These are phyloP conservation scores for Rhombomys opimus DNA, from an alignment of 2,113 vertebrate species.

Conservation along the genomic window DNA sequence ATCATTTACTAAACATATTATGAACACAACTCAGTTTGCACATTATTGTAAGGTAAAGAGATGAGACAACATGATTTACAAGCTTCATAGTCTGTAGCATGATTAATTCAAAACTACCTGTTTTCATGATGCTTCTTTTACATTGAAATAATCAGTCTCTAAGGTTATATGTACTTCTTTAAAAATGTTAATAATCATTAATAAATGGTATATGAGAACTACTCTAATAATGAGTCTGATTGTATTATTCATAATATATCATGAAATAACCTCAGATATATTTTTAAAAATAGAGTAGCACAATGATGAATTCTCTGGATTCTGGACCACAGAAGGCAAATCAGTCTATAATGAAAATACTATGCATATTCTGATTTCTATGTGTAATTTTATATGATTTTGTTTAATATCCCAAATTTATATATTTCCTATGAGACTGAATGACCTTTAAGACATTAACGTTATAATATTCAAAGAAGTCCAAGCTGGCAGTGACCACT, in stretches of 20 bases:
- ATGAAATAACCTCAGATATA: neutral
- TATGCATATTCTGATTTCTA: neutral
- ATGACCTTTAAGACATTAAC: no score
- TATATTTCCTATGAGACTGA: neutral
- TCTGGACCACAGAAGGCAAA: no score
- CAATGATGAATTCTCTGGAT: no score
- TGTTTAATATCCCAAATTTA: neutral
- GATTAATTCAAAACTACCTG: neutral
- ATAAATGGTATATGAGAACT: neutral
- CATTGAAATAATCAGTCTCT: neutral
- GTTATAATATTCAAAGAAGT: no score
- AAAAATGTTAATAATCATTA: neutral
- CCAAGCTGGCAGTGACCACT: no score
- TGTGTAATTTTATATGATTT: neutral
- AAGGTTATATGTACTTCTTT: neutral
- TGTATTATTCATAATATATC: neutral
- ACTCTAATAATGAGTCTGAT: neutral
- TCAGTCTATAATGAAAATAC: no score
- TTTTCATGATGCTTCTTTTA: neutral
- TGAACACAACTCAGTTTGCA: neutral
- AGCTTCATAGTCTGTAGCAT: neutral
- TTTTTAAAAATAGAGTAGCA: no score
- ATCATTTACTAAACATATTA: neutral
- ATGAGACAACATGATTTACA: neutral
- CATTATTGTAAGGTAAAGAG: neutral